Percentiles rank a stretch among this genome's conserved stretches.
These are phyloP conservation scores for Diacarnus erythraeanus DNA, from an alignment of 37 sponge, comb jelly and placozoan species.

Conservation along the genomic window DNA sequence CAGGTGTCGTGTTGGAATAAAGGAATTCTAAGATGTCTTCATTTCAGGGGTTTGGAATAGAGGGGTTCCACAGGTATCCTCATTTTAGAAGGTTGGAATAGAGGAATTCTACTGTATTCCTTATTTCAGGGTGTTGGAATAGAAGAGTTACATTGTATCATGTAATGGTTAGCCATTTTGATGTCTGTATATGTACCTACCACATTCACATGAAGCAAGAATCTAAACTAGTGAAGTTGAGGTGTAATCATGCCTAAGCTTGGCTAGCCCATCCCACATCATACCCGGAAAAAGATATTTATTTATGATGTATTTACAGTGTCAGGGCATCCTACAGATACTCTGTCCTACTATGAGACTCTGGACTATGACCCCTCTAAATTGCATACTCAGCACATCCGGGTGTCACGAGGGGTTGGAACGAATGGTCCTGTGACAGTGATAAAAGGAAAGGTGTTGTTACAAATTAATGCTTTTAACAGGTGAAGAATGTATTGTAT, in stretches of 20 bases:
- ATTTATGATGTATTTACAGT: not conserved
- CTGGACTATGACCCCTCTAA: conserved; percentile 27
- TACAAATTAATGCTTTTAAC: conserved; percentile 30
- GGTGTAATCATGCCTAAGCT: not conserved
- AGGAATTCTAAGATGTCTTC: too few relatives aligned
- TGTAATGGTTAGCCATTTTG: too few relatives aligned
- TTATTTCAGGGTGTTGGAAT: too few relatives aligned
- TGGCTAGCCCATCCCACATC: not conserved
- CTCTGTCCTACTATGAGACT: conserved; percentile 23
- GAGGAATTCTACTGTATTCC: too few relatives aligned
- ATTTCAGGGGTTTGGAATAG: too few relatives aligned
- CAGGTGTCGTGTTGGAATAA: too few relatives aligned
- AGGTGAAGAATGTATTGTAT: conserved; percentile 14
- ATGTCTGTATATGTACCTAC: too few relatives aligned
- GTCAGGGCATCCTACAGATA: not conserved
- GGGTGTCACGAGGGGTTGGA: conserved; percentile 18
- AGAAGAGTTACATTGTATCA: too few relatives aligned
- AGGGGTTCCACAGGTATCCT: too few relatives aligned
- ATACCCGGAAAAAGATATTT: not conserved
- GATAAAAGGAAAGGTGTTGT: not conserved
- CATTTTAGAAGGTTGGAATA: too few relatives aligned
- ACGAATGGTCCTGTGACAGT: not conserved
- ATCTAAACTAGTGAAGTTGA: not conserved
- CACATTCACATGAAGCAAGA: not conserved
- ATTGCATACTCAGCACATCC: conserved; percentile 6